Evolutionary conservation across 2,113 vertebrate genomes (phyloP), one percentile per base, ranked within the genome.

Genomic region (Neoarius graeffei): DNA sequence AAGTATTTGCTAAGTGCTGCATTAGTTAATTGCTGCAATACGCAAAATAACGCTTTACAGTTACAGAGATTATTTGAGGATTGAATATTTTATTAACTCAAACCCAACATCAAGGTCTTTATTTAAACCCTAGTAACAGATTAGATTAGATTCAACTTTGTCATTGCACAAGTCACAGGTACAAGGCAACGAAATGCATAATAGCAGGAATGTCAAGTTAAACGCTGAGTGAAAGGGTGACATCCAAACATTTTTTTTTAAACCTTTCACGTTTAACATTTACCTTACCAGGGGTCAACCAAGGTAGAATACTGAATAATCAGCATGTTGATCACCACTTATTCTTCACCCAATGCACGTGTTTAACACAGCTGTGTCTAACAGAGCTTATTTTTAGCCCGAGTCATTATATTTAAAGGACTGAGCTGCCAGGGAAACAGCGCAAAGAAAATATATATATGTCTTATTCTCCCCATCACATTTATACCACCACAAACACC

Each of bases 281-380:
- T 66, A 57, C 56, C 62, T 60, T 77, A 10, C 57, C 57, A 64
- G 85, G 19, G 77, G 42, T 86, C 48, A 80, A 86, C 48, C 1
- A 0, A 85, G 83, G 79, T 83, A 42, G 9, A 76, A 83, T 14
- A 50, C 23, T 25, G 19, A 52, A 57, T 80, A 30, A 23, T 7
- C 5, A n/a, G 25, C 81, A 83, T 3, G 67, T 56, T 57, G 81
- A 81, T 48, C 15, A 4, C n/a, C 73, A 83, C 35, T 27, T 35
- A 67, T 42, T 79, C 73, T 80, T 67, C 27, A 80, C 62, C 27
- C 59, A 2, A 15, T 25, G 42, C 48, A 69, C 42, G 67, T 15
- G 85, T 87, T 80, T 87, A 87, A 87, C 62, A 85, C 86, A 85
- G 62, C 25, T 52, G 83, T 59, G 57, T 19, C 48, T 11, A 85